Percentiles rank a stretch among this genome's conserved stretches.
Conservation (phyloP, 2,113 vertebrate species). For the Stigmatopora nigra region DNA sequence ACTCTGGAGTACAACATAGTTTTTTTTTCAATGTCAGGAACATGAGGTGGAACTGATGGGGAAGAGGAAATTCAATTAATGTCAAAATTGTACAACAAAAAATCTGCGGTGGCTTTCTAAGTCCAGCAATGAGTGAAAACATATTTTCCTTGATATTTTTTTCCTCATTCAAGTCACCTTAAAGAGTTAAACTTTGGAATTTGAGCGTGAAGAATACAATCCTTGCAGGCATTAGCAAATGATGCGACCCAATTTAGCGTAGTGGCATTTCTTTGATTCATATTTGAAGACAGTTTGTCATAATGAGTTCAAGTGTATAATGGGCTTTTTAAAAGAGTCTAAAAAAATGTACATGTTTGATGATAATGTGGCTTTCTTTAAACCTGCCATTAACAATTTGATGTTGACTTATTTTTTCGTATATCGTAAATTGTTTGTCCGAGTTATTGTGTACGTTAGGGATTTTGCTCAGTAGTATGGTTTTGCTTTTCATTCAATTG, state of each 20-base stretch:
- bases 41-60: constrained; percentile 13
- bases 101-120: constrained; percentile 17
- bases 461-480: neutral
- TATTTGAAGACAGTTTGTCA: neutral
- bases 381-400: too few relatives aligned
- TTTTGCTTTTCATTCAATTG: neutral
- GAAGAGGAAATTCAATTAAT: constrained; percentile 37
- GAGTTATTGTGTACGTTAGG: neutral
- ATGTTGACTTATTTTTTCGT: too few relatives aligned
- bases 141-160: constrained; percentile 10
- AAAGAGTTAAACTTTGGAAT: neutral
- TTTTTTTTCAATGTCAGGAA: constrained; percentile 13
- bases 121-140: constrained; percentile 36
- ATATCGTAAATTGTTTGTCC: too few relatives aligned
- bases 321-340: neutral
- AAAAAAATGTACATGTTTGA: neutral
- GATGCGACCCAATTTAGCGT: neutral
- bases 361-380: neutral
- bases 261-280: too few relatives aligned
- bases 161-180: constrained; percentile 9
- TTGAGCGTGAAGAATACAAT: too few relatives aligned
- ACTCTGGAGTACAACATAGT: constrained; percentile 46
- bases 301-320: neutral
- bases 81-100: constrained; percentile 28
- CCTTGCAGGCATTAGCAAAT: neutral